phyloP scores from a whole-genome alignment of 2,888 invertebrate genomes.

The Rambutsinella grinnellia region DNA sequence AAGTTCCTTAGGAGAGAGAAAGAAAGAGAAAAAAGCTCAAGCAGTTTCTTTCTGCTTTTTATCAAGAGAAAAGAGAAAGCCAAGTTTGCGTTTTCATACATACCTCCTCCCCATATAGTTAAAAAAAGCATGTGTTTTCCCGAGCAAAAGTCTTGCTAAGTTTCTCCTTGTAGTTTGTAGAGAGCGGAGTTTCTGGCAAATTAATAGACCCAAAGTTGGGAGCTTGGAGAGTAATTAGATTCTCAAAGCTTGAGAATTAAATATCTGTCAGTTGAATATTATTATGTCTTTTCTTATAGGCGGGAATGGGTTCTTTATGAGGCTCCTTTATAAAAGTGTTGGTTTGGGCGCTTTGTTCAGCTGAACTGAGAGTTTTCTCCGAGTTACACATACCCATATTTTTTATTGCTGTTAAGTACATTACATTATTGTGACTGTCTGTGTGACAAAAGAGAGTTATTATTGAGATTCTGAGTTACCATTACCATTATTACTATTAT shows the following conservation, averaged over 20 bases:
- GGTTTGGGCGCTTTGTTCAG: neutral
- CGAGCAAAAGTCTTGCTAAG: neutral
- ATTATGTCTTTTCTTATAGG: slow-evolving; percentile 19
- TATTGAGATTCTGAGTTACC: neutral
- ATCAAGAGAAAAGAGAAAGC: neutral
- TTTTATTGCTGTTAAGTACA: neutral
- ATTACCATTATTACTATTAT: slow-evolving; percentile 8
- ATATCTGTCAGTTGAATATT: slow-evolving; percentile 36
- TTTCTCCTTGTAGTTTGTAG: neutral
- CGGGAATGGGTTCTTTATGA: slow-evolving; percentile 27
- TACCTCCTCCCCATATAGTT: no score
- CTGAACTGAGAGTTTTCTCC: neutral
- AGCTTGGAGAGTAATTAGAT: slow-evolving; percentile 35
- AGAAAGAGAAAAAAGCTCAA: neutral
- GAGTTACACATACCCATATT: neutral
- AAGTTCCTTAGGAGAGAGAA: neutral
- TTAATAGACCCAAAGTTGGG: slow-evolving; percentile 35
- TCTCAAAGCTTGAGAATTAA: slow-evolving; percentile 30
- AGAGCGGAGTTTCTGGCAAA: slow-evolving; percentile 30
- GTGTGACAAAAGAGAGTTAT: neutral
- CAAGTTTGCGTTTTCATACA: neutral
- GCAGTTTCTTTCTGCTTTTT: no score
- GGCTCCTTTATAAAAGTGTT: slow-evolving; percentile 22
- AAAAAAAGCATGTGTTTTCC: neutral
- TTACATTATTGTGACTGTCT: neutral